phyloP scores from a whole-genome alignment of 2,888 invertebrate species.

The Helleia helle region DNA sequence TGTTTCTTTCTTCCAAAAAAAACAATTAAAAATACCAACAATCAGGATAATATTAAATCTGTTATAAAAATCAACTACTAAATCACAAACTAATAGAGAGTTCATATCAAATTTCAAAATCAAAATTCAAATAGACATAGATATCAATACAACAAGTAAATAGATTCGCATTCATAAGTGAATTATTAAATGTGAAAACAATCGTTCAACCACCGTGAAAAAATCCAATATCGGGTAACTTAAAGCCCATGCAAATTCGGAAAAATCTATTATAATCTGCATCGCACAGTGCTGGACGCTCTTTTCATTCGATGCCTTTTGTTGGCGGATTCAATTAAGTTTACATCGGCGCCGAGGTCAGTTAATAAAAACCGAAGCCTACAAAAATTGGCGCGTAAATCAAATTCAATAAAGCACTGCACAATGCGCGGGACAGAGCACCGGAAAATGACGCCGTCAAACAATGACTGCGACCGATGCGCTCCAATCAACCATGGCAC shows the following conservation, averaged over 20 bases:
- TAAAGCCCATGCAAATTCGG: constrained; percentile 65
- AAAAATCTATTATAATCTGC: constrained; percentile 71
- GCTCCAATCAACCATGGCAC: constrained; percentile 19
- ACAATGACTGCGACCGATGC: constrained; percentile 35
- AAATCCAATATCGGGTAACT: constrained; percentile 61
- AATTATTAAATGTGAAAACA: constrained; percentile 36
- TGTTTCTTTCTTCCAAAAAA: no score
- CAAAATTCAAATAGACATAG: no score
- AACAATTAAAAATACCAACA: no score
- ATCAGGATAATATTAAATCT: no score
- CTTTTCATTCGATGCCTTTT: constrained; percentile 71
- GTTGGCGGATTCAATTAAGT: constrained; percentile 72
- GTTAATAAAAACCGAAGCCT: constrained; percentile 71
- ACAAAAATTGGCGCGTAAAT: constrained; percentile 70
- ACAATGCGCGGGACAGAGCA: constrained; percentile 49
- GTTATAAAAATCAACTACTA: no score
- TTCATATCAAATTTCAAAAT: no score
- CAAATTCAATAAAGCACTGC: constrained; percentile 68
- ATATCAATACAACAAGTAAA: background rate
- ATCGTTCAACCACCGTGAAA: constrained; percentile 50
- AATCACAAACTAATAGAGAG: no score
- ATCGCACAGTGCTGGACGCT: constrained; percentile 68
- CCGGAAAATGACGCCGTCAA: constrained; percentile 49
- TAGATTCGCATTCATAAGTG: constrained; percentile 23
- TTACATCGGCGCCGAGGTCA: constrained; percentile 71